Conservation (phyloP, 30 jellyfish, hydroid and myxozoan genomes). For the Morbakka virulenta region DNA sequence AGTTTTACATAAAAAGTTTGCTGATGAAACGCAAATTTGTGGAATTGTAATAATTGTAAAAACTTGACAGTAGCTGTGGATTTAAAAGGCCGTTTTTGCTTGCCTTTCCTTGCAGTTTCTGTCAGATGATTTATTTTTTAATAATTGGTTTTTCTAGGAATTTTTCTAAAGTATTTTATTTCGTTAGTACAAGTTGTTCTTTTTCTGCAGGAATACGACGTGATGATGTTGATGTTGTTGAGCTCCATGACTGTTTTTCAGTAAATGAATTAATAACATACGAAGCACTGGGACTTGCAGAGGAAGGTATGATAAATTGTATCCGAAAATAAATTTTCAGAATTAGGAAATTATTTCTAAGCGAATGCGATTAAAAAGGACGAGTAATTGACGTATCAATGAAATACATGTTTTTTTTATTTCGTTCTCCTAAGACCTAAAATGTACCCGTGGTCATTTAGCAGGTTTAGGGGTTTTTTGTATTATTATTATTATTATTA, state of each 20-base stretch:
- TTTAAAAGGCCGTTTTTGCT: too few species aligned
- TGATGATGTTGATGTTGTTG: conserved; percentile 77
- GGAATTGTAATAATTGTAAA: too few species aligned
- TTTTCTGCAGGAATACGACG: conserved; percentile 56
- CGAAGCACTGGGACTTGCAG: conserved; percentile 84
- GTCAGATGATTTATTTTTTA: not conserved
- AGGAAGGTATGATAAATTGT: conserved; percentile 80
- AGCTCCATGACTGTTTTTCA: conserved; percentile 85
- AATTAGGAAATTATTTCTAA: not conserved
- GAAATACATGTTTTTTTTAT: not conserved
- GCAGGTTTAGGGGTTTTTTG: too few species aligned
- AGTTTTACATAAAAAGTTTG: too few species aligned
- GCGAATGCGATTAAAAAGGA: not conserved
- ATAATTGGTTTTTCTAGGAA: too few species aligned
- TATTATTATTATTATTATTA: too few species aligned
- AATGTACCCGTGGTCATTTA: too few species aligned
- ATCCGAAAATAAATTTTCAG: too few species aligned
- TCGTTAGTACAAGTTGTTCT: not conserved
- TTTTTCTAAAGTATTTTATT: not conserved
- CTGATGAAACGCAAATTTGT: too few species aligned
- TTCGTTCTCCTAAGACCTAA: too few species aligned
- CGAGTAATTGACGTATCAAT: not conserved
- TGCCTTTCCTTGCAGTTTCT: too few species aligned
- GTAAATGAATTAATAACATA: conserved; percentile 77
- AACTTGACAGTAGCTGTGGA: too few species aligned